Base-by-base conservation (phyloP, 2,113 vertebrate genomes). In the Meleagris gallopavo region DNA sequence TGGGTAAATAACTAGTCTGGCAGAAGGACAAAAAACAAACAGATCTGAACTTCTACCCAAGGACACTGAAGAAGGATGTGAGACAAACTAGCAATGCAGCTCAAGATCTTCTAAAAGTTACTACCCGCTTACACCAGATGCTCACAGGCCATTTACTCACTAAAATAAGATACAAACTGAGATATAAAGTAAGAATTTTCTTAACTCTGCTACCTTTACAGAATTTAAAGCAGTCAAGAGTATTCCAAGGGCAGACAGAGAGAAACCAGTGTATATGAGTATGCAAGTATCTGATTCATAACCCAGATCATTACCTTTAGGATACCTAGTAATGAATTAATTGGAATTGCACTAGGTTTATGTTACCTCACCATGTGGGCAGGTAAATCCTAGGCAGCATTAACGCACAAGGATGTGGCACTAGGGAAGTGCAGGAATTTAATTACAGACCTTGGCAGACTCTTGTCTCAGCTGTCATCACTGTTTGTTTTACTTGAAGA, bases 361-460 rank as follows among this genome's bases (percentile, higher is more conserved):
- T 3, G 20, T 34, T 48, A 38, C 48, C 38, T 66, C 22, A 36
- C 20, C 3, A 30, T 6, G 41, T 38, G 46, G 79, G 91, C 85
- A 86, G 65, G 46, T 48, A 86, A 93, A 13, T n/a, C 89, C n/a
- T 2, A 48, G 30, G 88, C n/a, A 90, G 80, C 34, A 15, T 76
- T 45, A 86, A 32, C 9, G 43, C 32, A 62, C 3, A 5, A 34
- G 17, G 67, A 92, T 24, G 52, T 27, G 30, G 60, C 66, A 72
- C 50, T 41, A 54, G 29, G 88, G 43, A 8, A 88, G 65, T 9
- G 7, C 34, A 15, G 61, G 52, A 86, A 86, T 83, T 91, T 95
- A 96, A 95, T 95, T 94, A 95, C 14, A 95, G 46, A 78, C 79
- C 30, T 61, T 14, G 52, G 75, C 24, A 52, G 78, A 78, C 48